These are phyloP conservation scores for Hirtodrosophila trivittata DNA, from an alignment of 2,888 invertebrate species.

Conservation along the genomic window DNA sequence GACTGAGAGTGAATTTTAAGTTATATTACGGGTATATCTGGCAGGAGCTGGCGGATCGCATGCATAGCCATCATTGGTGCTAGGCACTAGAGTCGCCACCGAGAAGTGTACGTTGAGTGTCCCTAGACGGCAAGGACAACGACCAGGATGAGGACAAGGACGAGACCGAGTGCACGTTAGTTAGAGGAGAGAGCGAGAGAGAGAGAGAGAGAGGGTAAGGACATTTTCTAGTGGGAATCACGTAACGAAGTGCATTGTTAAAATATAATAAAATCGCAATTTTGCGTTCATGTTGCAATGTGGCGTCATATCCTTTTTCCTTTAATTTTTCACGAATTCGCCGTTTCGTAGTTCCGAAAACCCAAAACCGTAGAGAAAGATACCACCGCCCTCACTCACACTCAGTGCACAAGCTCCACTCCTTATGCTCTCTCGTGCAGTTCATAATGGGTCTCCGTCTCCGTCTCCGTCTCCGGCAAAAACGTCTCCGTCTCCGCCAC, in stretches of 20 bases:
- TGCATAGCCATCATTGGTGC: slow-evolving; percentile 49
- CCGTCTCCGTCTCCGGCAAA: slow-evolving; percentile 4
- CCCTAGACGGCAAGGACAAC: slow-evolving; percentile 37
- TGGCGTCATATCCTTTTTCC: slow-evolving; percentile 79
- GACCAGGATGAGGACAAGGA: background rate
- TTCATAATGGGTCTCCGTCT: slow-evolving; percentile 53
- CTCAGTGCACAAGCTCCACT: slow-evolving; percentile 32
- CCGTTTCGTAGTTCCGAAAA: slow-evolving; percentile 79
- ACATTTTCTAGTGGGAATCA: slow-evolving; percentile 79
- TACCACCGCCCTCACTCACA: background rate
- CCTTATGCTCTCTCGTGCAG: slow-evolving; percentile 44
- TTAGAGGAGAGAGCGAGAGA: no score
- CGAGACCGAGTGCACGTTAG: background rate
- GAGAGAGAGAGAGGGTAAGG: no score
- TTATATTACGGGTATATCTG: slow-evolving; percentile 7
- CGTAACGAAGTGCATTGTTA: slow-evolving; percentile 80
- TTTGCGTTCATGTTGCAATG: slow-evolving; percentile 80
- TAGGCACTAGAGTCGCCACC: slow-evolving; percentile 27
- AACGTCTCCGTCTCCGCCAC: slow-evolving; percentile 3
- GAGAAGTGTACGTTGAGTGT: slow-evolving; percentile 29
- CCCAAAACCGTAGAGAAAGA: slow-evolving; percentile 40
- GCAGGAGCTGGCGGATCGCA: slow-evolving; percentile 31
- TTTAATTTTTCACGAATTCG: slow-evolving; percentile 80
- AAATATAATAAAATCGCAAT: slow-evolving; percentile 79
- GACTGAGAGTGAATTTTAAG: slow-evolving; percentile 50